Percentiles rank a stretch among this genome's conserved stretches.
Evolutionary conservation across 2,113 vertebrate genomes (phyloP).

Genomic region (Brachirus orientalis): DNA sequence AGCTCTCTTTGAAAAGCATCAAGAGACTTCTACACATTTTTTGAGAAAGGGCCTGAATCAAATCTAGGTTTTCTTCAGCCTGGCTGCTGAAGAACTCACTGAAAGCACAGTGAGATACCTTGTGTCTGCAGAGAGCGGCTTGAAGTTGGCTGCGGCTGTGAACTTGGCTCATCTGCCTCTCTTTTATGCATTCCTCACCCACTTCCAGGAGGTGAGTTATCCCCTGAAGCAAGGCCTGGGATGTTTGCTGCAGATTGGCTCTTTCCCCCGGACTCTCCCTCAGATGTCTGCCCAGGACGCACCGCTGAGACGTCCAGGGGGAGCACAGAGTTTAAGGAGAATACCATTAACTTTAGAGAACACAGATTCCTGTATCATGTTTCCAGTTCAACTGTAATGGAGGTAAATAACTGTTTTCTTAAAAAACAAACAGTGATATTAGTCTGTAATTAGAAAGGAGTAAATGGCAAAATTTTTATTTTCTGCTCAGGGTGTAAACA

Average conservation of each 20-base stretch:
- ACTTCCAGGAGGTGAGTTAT: slow-evolving; percentile 80
- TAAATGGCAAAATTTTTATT: too few relatives aligned
- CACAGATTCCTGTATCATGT: slow-evolving; percentile 2
- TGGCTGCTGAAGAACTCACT: slow-evolving; percentile 29
- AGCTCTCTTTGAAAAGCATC: slow-evolving; percentile 17
- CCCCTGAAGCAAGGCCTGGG: slow-evolving; percentile 80
- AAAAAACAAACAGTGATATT: not conserved
- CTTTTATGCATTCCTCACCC: slow-evolving; percentile 76
- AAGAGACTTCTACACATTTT: slow-evolving; percentile 8
- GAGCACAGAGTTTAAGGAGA: slow-evolving; percentile 35
- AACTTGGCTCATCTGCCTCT: slow-evolving; percentile 58
- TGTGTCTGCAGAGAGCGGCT: slow-evolving; percentile 79
- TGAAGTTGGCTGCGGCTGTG: slow-evolving; percentile 81
- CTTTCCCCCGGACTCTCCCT: slow-evolving; percentile 48
- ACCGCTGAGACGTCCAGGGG: slow-evolving; percentile 66
- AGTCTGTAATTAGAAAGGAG: not conserved
- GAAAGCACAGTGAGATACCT: slow-evolving; percentile 78
- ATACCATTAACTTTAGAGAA: slow-evolving; percentile 15
- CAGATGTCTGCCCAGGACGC: slow-evolving; percentile 71
- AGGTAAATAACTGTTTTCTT: not conserved
- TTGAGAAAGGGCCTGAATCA: slow-evolving; percentile 14
- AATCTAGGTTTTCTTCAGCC: slow-evolving; percentile 18
- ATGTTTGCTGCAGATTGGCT: slow-evolving; percentile 75
- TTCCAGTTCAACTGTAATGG: not conserved
- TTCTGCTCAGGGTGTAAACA: too few relatives aligned